A percentile compares a stretch with the other conserved stretches of the same genome.
Conservation (phyloP, 2,888 invertebrate species). For the Ophion slaviceki region DNA sequence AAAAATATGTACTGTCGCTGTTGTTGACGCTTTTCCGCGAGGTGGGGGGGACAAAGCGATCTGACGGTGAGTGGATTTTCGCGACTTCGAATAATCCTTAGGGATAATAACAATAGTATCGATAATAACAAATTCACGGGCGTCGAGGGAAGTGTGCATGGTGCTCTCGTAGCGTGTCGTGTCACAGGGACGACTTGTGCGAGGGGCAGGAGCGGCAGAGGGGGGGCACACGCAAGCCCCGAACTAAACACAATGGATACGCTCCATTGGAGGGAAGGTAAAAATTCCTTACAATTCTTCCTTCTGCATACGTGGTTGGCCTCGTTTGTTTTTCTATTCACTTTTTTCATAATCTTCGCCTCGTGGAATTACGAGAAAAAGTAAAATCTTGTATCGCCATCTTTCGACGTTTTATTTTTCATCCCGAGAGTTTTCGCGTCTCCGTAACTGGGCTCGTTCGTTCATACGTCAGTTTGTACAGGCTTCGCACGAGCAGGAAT, state of each 20-base stretch:
- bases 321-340: constrained; percentile 37
- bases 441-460: constrained; percentile 11
- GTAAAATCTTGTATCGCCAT: constrained; percentile 57
- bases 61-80: constrained; percentile 56
- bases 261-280: constrained; percentile 70
- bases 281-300: constrained; percentile 38
- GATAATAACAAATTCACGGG: constrained; percentile 65
- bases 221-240: constrained; percentile 44
- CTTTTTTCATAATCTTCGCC: background rate
- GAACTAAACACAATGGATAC: constrained; percentile 69
- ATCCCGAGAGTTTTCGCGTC: constrained; percentile 41
- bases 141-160: constrained; percentile 31
- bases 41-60: constrained; percentile 53
- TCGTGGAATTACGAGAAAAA: constrained; percentile 39
- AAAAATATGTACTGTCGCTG: constrained; percentile 53
- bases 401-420: constrained; percentile 44
- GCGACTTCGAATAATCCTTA: constrained; percentile 12
- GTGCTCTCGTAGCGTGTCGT: constrained; percentile 36
- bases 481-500: constrained; percentile 9
- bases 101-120: constrained; percentile 60
- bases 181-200: constrained; percentile 3
- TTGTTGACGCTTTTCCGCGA: constrained; percentile 69
- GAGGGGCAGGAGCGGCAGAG: constrained; percentile 33
- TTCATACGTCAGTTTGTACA: constrained; percentile 35
- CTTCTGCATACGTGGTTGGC: constrained; percentile 50